Percentiles rank a stretch among this genome's conserved stretches.
Conservation (phyloP, 2,113 vertebrate species). For the Pangasianodon gigas region DNA sequence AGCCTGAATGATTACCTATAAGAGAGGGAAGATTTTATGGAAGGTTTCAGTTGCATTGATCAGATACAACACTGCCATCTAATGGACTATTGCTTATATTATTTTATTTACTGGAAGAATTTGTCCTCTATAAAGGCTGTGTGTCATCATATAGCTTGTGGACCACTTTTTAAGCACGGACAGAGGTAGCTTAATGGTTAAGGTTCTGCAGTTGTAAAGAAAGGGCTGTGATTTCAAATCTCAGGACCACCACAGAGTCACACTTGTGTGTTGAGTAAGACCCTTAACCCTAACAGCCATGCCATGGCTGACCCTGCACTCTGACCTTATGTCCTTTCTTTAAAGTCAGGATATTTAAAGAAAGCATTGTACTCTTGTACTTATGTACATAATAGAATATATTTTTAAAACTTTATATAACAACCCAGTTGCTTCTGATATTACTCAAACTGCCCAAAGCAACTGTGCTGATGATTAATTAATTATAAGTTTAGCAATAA, state of each 20-base stretch:
- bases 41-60: slow-evolving; percentile 14
- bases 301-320: not conserved
- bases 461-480: not conserved
- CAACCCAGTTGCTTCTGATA: not conserved
- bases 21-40: not conserved
- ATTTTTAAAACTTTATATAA: not conserved
- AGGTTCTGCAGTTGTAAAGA: not conserved
- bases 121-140: not conserved
- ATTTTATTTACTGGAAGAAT: not conserved
- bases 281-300: not conserved
- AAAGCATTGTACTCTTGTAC: not conserved
- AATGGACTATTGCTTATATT: slow-evolving; percentile 38
- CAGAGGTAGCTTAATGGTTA: not conserved
- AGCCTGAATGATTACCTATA: not conserved
- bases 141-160: not conserved
- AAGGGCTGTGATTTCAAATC: not conserved
- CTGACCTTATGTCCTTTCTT: not conserved
- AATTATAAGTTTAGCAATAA: not conserved
- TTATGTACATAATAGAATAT: not conserved
- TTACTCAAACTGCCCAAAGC: not conserved
- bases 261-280: not conserved
- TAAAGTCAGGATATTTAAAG: not conserved
- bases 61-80: slow-evolving; percentile 62
- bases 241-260: not conserved
- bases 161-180: not conserved